phyloP scores from a whole-genome alignment of 64 coral and sea anemone genomes.

The Pachyseris speciosa region DNA sequence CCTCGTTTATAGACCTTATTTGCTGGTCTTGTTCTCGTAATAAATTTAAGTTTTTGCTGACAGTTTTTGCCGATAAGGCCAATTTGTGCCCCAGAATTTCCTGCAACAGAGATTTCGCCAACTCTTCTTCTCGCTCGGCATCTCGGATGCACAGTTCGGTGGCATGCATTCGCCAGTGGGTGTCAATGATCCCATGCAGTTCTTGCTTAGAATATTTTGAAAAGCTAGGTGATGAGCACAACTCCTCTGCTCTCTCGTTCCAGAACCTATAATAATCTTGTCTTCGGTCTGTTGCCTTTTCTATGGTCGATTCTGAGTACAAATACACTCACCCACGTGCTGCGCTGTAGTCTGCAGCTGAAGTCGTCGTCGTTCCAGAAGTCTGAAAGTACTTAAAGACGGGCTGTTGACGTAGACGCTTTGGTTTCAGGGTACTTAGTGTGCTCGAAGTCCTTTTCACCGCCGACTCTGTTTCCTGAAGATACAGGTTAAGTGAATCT shows the following conservation, averaged over 20 bases:
- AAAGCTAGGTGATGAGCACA: slow-evolving; percentile 28
- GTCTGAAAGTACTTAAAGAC: slow-evolving; percentile 26
- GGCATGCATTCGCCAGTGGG: slow-evolving; percentile 52
- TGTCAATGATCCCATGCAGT: slow-evolving; percentile 59
- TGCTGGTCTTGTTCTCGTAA: slow-evolving; percentile 42
- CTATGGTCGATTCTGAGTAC: slow-evolving; percentile 21
- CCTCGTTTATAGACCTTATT: slow-evolving; percentile 34
- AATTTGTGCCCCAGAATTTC: slow-evolving; percentile 43
- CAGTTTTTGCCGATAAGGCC: slow-evolving; percentile 44
- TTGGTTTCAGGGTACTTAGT: slow-evolving; percentile 47
- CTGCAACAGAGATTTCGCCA: slow-evolving; percentile 33
- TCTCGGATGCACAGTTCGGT: slow-evolving; percentile 47
- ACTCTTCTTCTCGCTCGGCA: slow-evolving; percentile 48
- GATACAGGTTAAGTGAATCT: slow-evolving; percentile 8
- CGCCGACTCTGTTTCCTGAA: slow-evolving; percentile 35
- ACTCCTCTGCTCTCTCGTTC: slow-evolving; percentile 36
- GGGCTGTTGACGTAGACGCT: slow-evolving; percentile 16
- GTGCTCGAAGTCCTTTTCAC: not conserved
- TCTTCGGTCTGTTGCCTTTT: slow-evolving; percentile 15
- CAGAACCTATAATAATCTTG: slow-evolving; percentile 36
- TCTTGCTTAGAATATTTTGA: slow-evolving; percentile 44
- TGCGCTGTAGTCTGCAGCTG: slow-evolving; percentile 43
- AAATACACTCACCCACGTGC: slow-evolving; percentile 49
- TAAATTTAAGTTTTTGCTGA: slow-evolving; percentile 40
- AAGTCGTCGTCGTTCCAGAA: not conserved